A percentile compares a stretch with the other conserved stretches of the same genome.
Conservation (phyloP, 2,113 vertebrate species). For the Artemisiospiza belli region DNA sequence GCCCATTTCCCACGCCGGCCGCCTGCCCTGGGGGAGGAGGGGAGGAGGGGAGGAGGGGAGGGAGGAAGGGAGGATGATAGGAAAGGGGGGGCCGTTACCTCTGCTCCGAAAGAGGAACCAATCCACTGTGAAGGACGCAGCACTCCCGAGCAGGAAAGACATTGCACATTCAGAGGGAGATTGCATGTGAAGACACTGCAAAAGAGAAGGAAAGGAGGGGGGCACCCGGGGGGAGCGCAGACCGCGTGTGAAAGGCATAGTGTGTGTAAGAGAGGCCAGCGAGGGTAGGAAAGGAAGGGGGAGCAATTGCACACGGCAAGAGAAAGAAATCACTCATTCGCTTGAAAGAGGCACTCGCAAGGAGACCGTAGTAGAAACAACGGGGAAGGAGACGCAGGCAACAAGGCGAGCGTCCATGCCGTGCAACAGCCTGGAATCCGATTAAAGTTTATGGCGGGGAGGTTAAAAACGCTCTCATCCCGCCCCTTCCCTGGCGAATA, state of each 20-base stretch:
- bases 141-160: slow-evolving; percentile 21
- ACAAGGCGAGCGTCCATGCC: background rate
- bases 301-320: background rate
- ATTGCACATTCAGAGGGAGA: slow-evolving; percentile 8
- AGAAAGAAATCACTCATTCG: slow-evolving; percentile 40
- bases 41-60: background rate
- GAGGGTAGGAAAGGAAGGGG: background rate
- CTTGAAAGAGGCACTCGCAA: background rate
- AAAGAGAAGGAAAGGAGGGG: background rate
- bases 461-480: background rate
- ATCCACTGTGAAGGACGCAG: slow-evolving; percentile 77
- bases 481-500: slow-evolving; percentile 17
- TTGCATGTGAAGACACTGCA: slow-evolving; percentile 32
- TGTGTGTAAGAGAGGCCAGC: slow-evolving; percentile 19
- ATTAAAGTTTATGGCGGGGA: slow-evolving; percentile 58
- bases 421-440: background rate
- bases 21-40: slow-evolving; percentile 46
- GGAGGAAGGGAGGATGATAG: background rate
- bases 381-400: background rate
- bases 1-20: slow-evolving; percentile 79
- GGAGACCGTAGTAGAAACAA: background rate
- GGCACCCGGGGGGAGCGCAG: background rate
- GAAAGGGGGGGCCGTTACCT: slow-evolving; percentile 44
- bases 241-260: slow-evolving; percentile 27
- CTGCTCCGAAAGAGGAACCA: slow-evolving; percentile 64